Base-by-base conservation (phyloP, 2,113 vertebrate genomes). In the Laticauda laticaudata region DNA sequence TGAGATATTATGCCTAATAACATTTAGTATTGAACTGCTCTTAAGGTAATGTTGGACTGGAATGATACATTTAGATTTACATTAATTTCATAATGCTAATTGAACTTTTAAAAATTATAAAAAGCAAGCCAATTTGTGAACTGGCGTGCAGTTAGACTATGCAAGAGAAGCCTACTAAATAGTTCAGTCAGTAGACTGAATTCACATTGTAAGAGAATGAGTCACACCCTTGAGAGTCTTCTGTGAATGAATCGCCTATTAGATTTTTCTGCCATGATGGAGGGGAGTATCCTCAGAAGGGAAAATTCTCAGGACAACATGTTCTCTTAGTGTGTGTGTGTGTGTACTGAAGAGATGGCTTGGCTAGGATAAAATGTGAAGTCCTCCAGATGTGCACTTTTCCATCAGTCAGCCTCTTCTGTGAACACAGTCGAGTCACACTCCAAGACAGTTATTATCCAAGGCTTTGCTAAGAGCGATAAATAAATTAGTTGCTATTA, bases 381-480 rank as follows among this genome's bases (percentile, higher is more conserved):
- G 24, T 55, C 3, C 21, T 93, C 59, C 95, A 96, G 94, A 96
- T 97, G 96, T 96, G 91, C 15, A 91, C 89, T 75, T 26, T 61
- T 92, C 61, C 64, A 91, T 92, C 92, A 57, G 43, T 89, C 29
- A 92, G 81, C 56, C 26, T 94, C 48, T 24, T 93, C 86, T 26
- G 8, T 43, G 43, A 91, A 59, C 10, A 34, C 64, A 89, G 94
- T 94, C 91, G 85, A 54, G 89, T 93, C 92, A 48, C 53, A 93
- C 69, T 53, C 89, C n/a, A 61, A 90, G 86, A 85, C 24, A 69
- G n/a, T 94, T 94, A 39, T 95, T 21, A 29, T 43, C 18, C 86
- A 89, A 96, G 24, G 93, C 23, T 18, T 87, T 94, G 92, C 92
- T 96, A 88, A 96, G 5, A 92, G 61, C 93, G 97, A 97, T 93